Evolutionary conservation across 2,888 invertebrate species (phyloP), one percentile per base, ranked within the genome.

Genomic region (Drosophila birchii): DNA sequence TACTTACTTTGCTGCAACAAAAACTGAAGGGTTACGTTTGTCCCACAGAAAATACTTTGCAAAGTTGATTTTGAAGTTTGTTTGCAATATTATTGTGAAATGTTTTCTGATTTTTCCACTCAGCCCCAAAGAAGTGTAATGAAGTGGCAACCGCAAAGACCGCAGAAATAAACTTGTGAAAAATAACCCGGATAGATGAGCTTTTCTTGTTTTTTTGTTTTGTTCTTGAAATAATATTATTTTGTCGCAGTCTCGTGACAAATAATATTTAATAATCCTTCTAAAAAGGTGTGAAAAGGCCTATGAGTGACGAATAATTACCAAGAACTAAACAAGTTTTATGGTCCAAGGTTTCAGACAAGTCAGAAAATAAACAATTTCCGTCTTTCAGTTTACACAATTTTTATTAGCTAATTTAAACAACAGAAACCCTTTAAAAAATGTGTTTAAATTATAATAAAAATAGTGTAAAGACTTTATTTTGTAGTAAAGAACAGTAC

Each of bases 1-100:
- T 34, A 34, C 45, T 58, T 34, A 34, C 45, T 58, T 63, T 1
- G 14, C 36, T 44, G 44, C 34, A 56, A 18, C 16, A 11, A 56
- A 18, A 18, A 11, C 32, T 67, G 68, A 55, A 67, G 54, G 47
- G 67, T 36, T 16, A 34, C 45, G 16, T 45, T 56, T 9, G 36
- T 36, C 38, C 36, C 14, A 6, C 5, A 20, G 3, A 23, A 32
- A 23, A 44, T 16, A n/a, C 45, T 16, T 45, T 47, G 29, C 47
- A 38, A 23, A n/a, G 36, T 45, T 12, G 20, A 9, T 44, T 44
- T 57, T 16, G n/a, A 3, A 20, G 3, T 43, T 44, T 32, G 18
- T 18, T 16, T 39, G 18, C n/a, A 34, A 11, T 9, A 16, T 20
- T 38, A 53, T 41, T 34, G 51, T 20, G 51, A 34, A n/a, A 29